A percentile compares a stretch with the other conserved stretches of the same genome.
phyloP scores from a whole-genome alignment of 1,140 invertebrate species.

The Drosophila carrolli region DNA sequence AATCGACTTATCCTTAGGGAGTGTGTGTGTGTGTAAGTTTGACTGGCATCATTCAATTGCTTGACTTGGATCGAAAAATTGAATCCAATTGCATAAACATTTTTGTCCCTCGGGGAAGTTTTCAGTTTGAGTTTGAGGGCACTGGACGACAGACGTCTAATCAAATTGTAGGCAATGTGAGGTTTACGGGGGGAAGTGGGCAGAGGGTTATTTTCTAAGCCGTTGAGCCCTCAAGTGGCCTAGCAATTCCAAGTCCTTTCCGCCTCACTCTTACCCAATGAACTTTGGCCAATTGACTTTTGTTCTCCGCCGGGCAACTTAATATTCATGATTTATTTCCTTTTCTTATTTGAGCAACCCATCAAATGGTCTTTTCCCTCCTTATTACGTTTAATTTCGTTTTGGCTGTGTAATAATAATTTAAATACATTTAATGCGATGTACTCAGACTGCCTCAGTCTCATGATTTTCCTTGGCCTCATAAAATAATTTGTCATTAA shows the following conservation, averaged over 20 bases:
- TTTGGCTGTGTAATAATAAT: slow-evolving; percentile 51
- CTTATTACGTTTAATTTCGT: slow-evolving; percentile 20
- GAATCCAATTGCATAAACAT: slow-evolving; percentile 72
- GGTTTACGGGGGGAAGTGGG: slow-evolving; percentile 2
- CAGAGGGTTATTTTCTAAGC: slow-evolving; percentile 58
- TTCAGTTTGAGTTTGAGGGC: slow-evolving; percentile 14
- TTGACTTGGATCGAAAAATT: slow-evolving; percentile 54
- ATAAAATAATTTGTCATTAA: slow-evolving; percentile 76
- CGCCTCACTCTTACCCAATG: slow-evolving; percentile 21
- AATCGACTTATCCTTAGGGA: slow-evolving; percentile 38
- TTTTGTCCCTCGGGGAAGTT: slow-evolving; percentile 43
- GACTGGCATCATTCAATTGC: slow-evolving; percentile 42
- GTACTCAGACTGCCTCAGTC: slow-evolving; percentile 37
- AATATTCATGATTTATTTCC: slow-evolving; percentile 77
- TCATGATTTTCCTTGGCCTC: slow-evolving; percentile 38
- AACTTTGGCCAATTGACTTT: slow-evolving; percentile 68
- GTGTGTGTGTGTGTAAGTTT: slow-evolving; percentile 13
- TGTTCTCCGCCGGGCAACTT: slow-evolving; percentile 51
- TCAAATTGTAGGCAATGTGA: slow-evolving; percentile 48
- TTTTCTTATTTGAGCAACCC: slow-evolving; percentile 53
- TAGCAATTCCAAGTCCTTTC: slow-evolving; percentile 7
- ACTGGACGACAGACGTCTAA: slow-evolving; percentile 48
- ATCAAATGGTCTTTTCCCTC: slow-evolving; percentile 7
- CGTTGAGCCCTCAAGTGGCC: slow-evolving; percentile 63
- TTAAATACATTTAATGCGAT: slow-evolving; percentile 71